These are phyloP conservation scores for Brachionus paranguensis DNA, from an alignment of 1,140 invertebrate genomes.

Conservation along the genomic window DNA sequence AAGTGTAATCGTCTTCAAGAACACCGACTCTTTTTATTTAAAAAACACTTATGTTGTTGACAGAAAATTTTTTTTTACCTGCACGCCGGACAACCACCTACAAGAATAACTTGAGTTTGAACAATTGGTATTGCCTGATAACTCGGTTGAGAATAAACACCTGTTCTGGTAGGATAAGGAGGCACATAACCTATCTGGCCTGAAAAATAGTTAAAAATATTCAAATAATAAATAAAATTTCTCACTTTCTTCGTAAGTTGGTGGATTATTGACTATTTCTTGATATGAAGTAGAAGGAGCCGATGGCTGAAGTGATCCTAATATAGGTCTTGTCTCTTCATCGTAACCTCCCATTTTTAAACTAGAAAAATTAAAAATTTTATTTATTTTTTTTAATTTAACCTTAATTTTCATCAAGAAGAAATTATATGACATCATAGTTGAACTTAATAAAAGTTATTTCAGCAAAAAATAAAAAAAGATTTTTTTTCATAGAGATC, in stretches of 20 bases:
- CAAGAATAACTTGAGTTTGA: slow-evolving; percentile 62
- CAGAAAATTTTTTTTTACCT: slow-evolving; percentile 58
- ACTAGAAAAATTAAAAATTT: background rate
- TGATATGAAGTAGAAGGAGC: background rate
- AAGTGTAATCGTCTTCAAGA: slow-evolving; percentile 72
- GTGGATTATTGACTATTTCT: background rate
- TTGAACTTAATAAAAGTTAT: too few relatives aligned
- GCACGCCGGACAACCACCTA: slow-evolving; percentile 75
- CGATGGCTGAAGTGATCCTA: background rate
- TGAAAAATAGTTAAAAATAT: background rate
- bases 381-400: too few relatives aligned
- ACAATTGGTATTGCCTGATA: slow-evolving; percentile 50
- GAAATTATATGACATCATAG: background rate
- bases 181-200: background rate
- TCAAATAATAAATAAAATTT: background rate
- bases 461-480: too few relatives aligned
- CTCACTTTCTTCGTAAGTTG: slow-evolving; percentile 4
- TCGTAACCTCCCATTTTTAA: background rate
- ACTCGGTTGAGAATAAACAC: background rate
- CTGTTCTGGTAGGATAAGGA: background rate
- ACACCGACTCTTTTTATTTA: slow-evolving; percentile 63
- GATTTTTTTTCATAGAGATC: too few relatives aligned
- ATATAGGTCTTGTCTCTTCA: background rate
- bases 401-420: background rate
- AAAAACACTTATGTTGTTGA: background rate